Conservation (phyloP, 1,140 invertebrate species). For the Saccostrea cuccullata region DNA sequence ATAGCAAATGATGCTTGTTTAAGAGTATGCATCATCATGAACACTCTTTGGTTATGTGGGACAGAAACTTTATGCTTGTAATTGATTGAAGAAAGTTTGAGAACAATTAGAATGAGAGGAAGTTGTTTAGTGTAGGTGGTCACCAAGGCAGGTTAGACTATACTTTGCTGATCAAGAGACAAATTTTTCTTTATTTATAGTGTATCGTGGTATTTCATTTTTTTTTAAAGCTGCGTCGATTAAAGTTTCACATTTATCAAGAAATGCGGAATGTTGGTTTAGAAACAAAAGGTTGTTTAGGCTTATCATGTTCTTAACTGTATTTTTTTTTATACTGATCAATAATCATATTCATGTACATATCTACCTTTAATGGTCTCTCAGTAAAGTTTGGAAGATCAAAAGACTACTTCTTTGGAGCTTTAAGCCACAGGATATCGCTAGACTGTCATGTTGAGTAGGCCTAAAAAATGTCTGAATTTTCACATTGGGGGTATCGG, state of each 20-base stretch:
- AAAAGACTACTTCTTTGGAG: conserved; percentile 33
- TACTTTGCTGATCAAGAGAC: no score
- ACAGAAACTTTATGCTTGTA: no score
- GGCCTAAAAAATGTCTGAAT: conserved; percentile 19
- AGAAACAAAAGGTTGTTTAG: conserved; percentile 19
- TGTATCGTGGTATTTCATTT: background rate
- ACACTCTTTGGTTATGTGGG: no score
- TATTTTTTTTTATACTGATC: conserved; percentile 8
- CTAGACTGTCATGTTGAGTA: conserved; percentile 17
- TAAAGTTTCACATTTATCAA: background rate
- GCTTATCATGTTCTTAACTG: background rate
- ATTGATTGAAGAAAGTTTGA: no score
- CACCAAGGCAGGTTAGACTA: no score
- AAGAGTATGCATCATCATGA: no score
- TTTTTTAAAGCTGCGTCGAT: background rate
- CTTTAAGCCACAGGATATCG: conserved; percentile 20
- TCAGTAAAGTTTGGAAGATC: conserved; percentile 27
- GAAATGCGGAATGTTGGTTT: background rate
- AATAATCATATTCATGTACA: conserved; percentile 29
- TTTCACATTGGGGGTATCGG: conserved; percentile 26
- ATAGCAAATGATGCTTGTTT: no score
- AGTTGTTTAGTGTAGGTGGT: no score
- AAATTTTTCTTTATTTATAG: background rate
- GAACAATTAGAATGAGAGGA: no score
- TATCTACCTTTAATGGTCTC: conserved; percentile 30